These are phyloP conservation scores for Isurus oxyrinchus DNA, from an alignment of 2,113 vertebrate species.

Conservation along the genomic window DNA sequence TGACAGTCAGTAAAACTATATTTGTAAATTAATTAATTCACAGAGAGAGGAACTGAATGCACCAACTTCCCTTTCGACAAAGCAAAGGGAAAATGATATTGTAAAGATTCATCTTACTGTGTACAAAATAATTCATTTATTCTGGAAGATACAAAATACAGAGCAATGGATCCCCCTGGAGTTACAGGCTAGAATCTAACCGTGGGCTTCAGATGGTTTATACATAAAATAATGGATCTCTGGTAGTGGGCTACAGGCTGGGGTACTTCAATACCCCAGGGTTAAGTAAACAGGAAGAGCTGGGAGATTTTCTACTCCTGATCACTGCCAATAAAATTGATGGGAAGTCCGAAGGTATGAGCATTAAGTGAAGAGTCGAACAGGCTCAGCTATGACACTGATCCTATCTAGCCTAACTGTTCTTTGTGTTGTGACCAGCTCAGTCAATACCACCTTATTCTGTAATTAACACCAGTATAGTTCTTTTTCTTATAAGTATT, in stretches of 20 bases:
- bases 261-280: not conserved
- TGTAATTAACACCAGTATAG: not conserved
- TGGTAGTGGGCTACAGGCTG: not conserved
- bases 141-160: not conserved
- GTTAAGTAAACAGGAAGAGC: not conserved
- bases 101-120: not conserved
- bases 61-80: not conserved
- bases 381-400: not conserved
- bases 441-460: not conserved
- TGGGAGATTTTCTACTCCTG: not conserved
- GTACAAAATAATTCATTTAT: not conserved
- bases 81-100: not conserved
- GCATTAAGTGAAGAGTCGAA: not conserved
- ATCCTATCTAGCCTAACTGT: not conserved
- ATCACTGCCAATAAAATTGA: not conserved
- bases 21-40: constrained; percentile 26
- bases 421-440: not conserved
- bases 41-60: not conserved
- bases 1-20: not conserved
- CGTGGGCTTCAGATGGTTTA: not conserved
- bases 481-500: not conserved
- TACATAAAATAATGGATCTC: not conserved
- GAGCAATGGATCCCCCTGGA: not conserved
- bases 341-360: not conserved
- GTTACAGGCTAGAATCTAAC: not conserved